These are phyloP conservation scores for Cenopis cana DNA, from an alignment of 2,888 invertebrate species.

Conservation along the genomic window DNA sequence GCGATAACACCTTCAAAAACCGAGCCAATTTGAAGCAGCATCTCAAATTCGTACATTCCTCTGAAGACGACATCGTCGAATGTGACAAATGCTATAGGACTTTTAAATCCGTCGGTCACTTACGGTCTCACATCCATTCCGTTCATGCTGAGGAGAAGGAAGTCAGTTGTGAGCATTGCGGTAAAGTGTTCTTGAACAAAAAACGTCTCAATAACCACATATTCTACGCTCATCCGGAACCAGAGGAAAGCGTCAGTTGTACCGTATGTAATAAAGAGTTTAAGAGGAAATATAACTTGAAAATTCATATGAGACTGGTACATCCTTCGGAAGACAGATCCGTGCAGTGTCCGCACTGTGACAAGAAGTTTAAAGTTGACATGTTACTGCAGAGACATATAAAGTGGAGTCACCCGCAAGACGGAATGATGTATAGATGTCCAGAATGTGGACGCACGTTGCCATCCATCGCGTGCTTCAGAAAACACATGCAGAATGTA, in stretches of 20 bases:
- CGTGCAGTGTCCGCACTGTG: constrained; percentile 53
- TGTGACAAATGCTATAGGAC: constrained; percentile 54
- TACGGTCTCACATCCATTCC: constrained; percentile 54
- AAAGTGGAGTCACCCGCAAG: constrained; percentile 57
- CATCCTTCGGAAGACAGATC: constrained; percentile 52
- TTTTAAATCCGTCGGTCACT: constrained; percentile 55
- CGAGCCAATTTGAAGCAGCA: constrained; percentile 46
- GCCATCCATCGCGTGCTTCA: constrained; percentile 51
- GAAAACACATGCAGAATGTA: constrained; percentile 55
- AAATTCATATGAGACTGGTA: constrained; percentile 57
- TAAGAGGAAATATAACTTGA: constrained; percentile 56
- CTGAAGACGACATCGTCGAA: constrained; percentile 52
- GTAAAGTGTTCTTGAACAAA: constrained; percentile 55
- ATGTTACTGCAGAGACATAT: constrained; percentile 58
- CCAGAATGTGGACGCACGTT: constrained; percentile 53
- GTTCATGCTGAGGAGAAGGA: constrained; percentile 52
- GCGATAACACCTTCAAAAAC: constrained; percentile 47
- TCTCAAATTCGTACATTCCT: constrained; percentile 52
- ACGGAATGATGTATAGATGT: constrained; percentile 57
- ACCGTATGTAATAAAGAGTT: constrained; percentile 55
- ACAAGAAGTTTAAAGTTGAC: constrained; percentile 55
- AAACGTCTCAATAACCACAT: constrained; percentile 58
- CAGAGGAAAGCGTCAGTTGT: constrained; percentile 52
- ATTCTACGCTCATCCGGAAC: constrained; percentile 57
- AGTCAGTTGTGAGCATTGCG: constrained; percentile 53